phyloP scores from a whole-genome alignment of 1,140 invertebrate species.

The Drosophila truncata region DNA sequence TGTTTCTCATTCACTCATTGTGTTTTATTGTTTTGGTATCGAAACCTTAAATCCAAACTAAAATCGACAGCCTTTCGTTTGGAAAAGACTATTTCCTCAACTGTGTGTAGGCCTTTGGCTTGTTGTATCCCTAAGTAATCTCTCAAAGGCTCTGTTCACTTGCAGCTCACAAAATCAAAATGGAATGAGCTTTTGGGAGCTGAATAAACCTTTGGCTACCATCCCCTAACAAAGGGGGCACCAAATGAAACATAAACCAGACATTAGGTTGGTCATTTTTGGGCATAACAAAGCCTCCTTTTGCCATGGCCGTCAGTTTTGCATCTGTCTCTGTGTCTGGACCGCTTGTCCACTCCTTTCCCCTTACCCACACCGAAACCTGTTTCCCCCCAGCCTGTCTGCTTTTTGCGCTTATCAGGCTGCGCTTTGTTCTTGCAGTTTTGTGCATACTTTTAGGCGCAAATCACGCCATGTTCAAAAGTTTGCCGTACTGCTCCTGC shows the following conservation, averaged over 20 bases:
- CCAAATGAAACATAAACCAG: constrained; percentile 25
- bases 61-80: not conserved
- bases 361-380: not conserved
- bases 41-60: not conserved
- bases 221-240: not conserved
- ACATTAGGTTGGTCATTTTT: constrained; percentile 33
- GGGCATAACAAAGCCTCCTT: constrained; percentile 20
- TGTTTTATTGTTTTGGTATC: no score
- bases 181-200: not conserved
- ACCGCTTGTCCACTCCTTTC: not conserved
- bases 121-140: not conserved
- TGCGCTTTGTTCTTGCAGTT: constrained; percentile 51
- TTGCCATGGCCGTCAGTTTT: constrained; percentile 15
- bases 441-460: constrained; percentile 64
- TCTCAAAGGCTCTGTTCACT: not conserved
- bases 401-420: constrained; percentile 48
- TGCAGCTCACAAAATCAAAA: not conserved
- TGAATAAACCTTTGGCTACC: not conserved
- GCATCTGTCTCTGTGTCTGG: constrained; percentile 28
- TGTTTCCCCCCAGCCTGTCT: constrained; percentile 11
- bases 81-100: not conserved
- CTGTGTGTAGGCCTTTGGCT: not conserved
- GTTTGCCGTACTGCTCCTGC: constrained; percentile 37
- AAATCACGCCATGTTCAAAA: constrained; percentile 62
- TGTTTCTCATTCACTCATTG: no score